Evolutionary conservation across 2,888 invertebrate species (phyloP).

Genomic region (Platycheirus rosarum): DNA sequence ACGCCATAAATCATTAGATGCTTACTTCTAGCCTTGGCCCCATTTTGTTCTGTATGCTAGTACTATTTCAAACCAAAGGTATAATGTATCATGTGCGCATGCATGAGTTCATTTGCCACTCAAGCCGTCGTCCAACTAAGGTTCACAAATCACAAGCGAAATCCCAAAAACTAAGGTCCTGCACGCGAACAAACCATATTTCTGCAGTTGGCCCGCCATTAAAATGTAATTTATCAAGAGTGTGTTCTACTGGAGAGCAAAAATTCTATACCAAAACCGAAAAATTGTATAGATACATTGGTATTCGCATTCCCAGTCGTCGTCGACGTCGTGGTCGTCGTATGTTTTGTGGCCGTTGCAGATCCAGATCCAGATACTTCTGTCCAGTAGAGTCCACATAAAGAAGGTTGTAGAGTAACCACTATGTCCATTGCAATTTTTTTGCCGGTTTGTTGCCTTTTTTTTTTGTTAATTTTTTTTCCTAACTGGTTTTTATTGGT

Average conservation of each 20-base stretch:
- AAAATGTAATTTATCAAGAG: constrained; percentile 67
- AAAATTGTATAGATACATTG: background rate
- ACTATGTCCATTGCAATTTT: constrained; percentile 34
- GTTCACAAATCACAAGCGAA: constrained; percentile 69
- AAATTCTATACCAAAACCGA: constrained; percentile 48
- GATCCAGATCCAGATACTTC: constrained; percentile 47
- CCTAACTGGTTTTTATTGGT: constrained; percentile 27
- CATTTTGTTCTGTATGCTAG: constrained; percentile 22
- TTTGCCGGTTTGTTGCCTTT: background rate
- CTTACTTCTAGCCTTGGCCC: constrained; percentile 50
- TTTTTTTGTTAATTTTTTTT: background rate
- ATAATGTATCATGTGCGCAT: constrained; percentile 60
- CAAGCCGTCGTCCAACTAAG: constrained; percentile 41
- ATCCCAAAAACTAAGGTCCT: constrained; percentile 61
- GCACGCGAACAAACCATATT: constrained; percentile 68
- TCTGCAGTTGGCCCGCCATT: constrained; percentile 67
- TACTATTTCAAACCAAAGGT: constrained; percentile 13
- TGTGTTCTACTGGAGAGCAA: constrained; percentile 33
- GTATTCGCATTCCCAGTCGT: no score
- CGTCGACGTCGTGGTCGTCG: constrained; percentile 12
- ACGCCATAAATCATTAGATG: constrained; percentile 46
- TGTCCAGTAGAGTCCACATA: constrained; percentile 11
- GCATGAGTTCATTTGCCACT: constrained; percentile 68
- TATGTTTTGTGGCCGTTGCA: constrained; percentile 51
- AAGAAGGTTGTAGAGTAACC: constrained; percentile 12